Base-by-base conservation (phyloP, 2,888 invertebrate genomes). In the Tetragonisca angustula region DNA sequence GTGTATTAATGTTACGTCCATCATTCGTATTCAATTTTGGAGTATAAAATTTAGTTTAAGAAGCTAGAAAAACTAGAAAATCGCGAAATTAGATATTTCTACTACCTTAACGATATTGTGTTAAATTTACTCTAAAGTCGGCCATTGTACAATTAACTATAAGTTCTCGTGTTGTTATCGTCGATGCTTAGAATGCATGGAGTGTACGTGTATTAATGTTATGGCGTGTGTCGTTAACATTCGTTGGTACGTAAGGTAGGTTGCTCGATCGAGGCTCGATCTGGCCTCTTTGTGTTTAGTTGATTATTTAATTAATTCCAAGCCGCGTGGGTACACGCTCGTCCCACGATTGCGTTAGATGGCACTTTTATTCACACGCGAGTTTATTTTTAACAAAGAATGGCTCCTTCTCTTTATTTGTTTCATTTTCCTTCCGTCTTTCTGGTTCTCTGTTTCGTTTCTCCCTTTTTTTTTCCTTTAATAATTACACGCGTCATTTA, bases 301-400 rank as follows among this genome's bases (percentile, higher is more conserved):
- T 74, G 70, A 79, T 87, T 87, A 76, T 86, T 86, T 86, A 87
- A 87, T 86, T 84, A 83, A 87, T 87, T 74, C 64, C 77, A 67
- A 56, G 67, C 74, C 62, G 54, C 67, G 67, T 86, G 76, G 52
- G 32, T 75, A 76, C 64, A 56, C 61, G 50, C 69, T 83, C 27
- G 74, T 75, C 74, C 36, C 70, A 62, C 43, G 74, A 73, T 24
- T 62, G 73, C 79, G 67, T 73, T 61, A 73, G 52, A 49, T 74
- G 65, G 24, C 64, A 83, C 24, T 61, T 83, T 72, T 75, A 69
- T 79, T 86, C 76, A 67, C 80, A 85, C 61, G 75, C 68, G 52
- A 54, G 56, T 79, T 78, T 70, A 76, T 64, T 74, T 62, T 64
- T 69, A 79, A 73, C 80, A n/a, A 54, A 56, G 11, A 69, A 78